phyloP scores from a whole-genome alignment of 2,113 vertebrate species.

The Malurus alboscapulatus region DNA sequence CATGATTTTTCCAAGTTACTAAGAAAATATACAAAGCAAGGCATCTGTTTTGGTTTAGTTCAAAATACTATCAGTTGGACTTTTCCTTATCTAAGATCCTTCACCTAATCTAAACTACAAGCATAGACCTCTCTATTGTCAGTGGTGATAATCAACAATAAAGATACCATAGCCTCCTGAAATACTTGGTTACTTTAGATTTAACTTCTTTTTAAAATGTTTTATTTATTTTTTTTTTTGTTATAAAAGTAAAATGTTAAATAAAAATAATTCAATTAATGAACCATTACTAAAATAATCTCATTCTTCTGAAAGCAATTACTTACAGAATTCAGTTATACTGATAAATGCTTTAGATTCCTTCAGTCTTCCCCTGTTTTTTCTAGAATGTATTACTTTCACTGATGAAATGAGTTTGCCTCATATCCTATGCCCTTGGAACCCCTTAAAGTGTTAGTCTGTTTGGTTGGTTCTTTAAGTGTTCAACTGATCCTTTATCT shows the following conservation, averaged over 20 bases:
- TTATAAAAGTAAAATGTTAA: not conserved
- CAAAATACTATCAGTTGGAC: not conserved
- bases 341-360: not conserved
- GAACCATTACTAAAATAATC: not conserved
- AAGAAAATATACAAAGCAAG: not conserved
- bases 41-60: not conserved
- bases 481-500: not conserved
- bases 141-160: not conserved
- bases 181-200: accelerated
- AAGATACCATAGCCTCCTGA: not conserved
- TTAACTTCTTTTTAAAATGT: not conserved
- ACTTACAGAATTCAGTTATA: not conserved
- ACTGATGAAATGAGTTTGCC: not conserved
- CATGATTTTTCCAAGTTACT: not conserved
- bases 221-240: not conserved
- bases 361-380: not conserved
- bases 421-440: not conserved
- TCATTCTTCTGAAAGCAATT: not conserved
- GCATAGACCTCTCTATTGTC: not conserved
- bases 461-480: not conserved
- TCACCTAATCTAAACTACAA: not conserved
- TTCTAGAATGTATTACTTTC: not conserved
- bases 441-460: not conserved
- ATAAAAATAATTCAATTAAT: not conserved
- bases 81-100: not conserved